Evolutionary conservation across 2,797 vertebrate species (phyloP).

Genomic region (Argyrosomus regius): DNA sequence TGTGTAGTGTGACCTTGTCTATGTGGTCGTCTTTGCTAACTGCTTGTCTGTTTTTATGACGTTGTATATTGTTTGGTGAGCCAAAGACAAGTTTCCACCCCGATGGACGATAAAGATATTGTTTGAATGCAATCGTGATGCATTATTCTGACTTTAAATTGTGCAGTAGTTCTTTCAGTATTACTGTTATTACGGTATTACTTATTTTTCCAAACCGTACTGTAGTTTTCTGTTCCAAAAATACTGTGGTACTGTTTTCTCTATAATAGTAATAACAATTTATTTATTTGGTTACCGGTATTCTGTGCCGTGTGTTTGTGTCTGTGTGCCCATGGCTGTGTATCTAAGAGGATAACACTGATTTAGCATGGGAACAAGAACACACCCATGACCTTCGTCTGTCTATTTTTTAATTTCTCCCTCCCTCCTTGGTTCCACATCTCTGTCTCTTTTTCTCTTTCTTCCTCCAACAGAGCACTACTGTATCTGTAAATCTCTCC

Average conservation of each 20-base stretch:
- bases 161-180: background rate
- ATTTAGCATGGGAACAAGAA: conserved; percentile 59
- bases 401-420: conserved; percentile 23
- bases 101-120: no score
- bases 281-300: background rate
- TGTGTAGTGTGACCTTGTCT: no score
- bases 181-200: background rate
- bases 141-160: background rate
- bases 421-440: background rate
- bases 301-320: background rate
- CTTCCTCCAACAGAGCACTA: conserved; percentile 7
- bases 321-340: background rate
- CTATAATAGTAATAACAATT: background rate
- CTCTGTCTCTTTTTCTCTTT: background rate
- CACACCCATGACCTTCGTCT: conserved; percentile 44
- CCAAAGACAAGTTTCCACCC: no score
- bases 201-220: background rate
- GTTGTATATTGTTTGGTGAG: no score
- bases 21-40: no score
- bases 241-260: background rate
- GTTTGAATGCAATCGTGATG: background rate
- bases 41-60: no score
- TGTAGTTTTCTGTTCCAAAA: background rate
- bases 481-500: conserved; percentile 33
- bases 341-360: conserved; percentile 6